Percentiles rank a stretch among this genome's conserved stretches.
These are phyloP conservation scores for Caiman crocodilus DNA, from an alignment of 2,797 vertebrate genomes.

Conservation along the genomic window DNA sequence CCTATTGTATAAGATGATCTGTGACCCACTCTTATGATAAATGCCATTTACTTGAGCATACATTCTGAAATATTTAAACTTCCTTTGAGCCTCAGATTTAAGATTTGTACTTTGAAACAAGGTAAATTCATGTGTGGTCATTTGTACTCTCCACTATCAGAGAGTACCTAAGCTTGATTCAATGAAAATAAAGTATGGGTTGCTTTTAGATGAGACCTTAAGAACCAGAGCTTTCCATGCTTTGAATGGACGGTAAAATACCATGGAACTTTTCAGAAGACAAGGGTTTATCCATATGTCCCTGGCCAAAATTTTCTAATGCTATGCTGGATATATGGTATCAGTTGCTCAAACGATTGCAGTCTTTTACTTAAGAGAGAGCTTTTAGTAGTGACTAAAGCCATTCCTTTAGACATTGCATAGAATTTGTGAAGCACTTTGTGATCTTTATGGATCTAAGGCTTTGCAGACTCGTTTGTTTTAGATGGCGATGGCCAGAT, in stretches of 20 bases:
- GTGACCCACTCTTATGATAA: not conserved
- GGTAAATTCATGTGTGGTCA: not conserved
- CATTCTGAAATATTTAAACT: not conserved
- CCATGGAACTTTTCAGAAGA: not conserved
- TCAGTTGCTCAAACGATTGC: not conserved
- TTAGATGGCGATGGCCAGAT: not conserved
- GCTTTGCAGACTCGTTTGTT: not conserved
- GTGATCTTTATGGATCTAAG: not conserved
- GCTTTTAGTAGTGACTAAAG: not conserved
- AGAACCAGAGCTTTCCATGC: not conserved
- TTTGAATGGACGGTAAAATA: not conserved
- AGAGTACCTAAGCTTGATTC: not conserved
- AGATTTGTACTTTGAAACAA: not conserved
- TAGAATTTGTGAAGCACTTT: not conserved
- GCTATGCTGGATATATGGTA: not conserved
- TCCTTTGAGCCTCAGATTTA: not conserved
- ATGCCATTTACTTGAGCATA: not conserved
- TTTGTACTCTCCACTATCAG: not conserved
- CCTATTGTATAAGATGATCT: not conserved
- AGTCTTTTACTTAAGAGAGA: not conserved
- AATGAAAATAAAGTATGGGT: fast-evolving
- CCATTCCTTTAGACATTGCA: not conserved
- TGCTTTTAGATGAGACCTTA: not conserved
- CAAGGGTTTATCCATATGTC: not conserved
- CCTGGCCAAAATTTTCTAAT: not conserved